phyloP scores from a whole-genome alignment of 64 coral and sea anemone genomes.

The Montipora capricornis region DNA sequence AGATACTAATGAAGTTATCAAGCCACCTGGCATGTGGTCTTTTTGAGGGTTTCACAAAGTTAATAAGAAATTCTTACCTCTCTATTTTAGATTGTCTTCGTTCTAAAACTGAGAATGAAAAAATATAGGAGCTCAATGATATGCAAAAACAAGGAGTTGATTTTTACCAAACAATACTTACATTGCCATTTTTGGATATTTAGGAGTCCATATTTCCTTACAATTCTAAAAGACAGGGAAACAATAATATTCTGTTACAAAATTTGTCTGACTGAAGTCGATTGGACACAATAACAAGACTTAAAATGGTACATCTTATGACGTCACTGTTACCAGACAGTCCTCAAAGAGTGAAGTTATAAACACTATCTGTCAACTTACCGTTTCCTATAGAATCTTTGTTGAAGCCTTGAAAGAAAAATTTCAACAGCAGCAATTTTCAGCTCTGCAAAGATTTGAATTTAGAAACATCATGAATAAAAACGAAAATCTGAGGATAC shows the following conservation, averaged over 20 bases:
- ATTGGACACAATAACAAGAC: background rate
- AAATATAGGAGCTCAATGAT: background rate
- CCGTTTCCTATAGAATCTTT: constrained; percentile 92
- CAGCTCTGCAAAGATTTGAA: constrained; percentile 59
- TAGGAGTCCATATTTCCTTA: constrained; percentile 88
- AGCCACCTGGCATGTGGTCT: too few relatives aligned
- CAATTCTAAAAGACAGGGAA: constrained; percentile 64
- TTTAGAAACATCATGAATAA: background rate
- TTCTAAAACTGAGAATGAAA: constrained; percentile 66
- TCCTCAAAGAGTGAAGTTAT: too few relatives aligned
- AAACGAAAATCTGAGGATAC: too few relatives aligned
- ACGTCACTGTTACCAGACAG: too few relatives aligned
- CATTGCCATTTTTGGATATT: constrained; percentile 93
- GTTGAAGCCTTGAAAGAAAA: constrained; percentile 76
- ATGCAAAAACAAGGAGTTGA: background rate
- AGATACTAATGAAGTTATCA: too few relatives aligned
- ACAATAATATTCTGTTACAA: background rate
- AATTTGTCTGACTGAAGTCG: background rate
- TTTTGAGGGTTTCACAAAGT: too few relatives aligned
- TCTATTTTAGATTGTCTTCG: constrained; percentile 73
- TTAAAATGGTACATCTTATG: background rate
- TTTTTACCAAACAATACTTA: constrained; percentile 17
- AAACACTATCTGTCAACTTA: background rate
- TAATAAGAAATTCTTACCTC: constrained; percentile 51
- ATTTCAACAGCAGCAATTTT: constrained; percentile 95